These are phyloP conservation scores for Xiphorhynchus erythropygius DNA, from an alignment of 2,797 vertebrate species.

Conservation along the genomic window DNA sequence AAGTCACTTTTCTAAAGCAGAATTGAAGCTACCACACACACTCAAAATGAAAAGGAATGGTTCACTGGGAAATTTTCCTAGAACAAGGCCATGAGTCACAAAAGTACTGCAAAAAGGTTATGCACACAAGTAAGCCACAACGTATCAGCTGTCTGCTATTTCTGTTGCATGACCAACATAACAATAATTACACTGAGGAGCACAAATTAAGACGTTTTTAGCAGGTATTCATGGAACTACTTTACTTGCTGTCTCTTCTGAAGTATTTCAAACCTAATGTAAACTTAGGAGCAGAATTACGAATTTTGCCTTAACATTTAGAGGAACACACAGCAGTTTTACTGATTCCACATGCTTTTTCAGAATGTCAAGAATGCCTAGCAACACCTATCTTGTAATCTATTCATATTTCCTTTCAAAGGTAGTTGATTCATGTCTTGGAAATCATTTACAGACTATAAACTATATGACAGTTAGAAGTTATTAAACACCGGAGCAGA, in stretches of 20 bases:
- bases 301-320: background rate
- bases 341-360: background rate
- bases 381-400: background rate
- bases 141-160: background rate
- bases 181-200: background rate
- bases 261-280: background rate
- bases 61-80: background rate
- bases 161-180: background rate
- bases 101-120: background rate
- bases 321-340: background rate
- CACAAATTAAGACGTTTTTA: accelerated
- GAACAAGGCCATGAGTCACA: background rate
- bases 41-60: background rate
- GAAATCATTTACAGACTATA: background rate
- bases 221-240: background rate
- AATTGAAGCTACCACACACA: background rate
- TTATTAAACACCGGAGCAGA: background rate
- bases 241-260: background rate
- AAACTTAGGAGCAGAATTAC: background rate
- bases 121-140: background rate
- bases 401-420: background rate
- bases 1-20: background rate
- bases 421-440: background rate
- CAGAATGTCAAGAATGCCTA: background rate
- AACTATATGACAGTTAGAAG: background rate